Evolutionary conservation across 2,797 vertebrate species (phyloP).

Genomic region (Rhabdomys pumilio): DNA sequence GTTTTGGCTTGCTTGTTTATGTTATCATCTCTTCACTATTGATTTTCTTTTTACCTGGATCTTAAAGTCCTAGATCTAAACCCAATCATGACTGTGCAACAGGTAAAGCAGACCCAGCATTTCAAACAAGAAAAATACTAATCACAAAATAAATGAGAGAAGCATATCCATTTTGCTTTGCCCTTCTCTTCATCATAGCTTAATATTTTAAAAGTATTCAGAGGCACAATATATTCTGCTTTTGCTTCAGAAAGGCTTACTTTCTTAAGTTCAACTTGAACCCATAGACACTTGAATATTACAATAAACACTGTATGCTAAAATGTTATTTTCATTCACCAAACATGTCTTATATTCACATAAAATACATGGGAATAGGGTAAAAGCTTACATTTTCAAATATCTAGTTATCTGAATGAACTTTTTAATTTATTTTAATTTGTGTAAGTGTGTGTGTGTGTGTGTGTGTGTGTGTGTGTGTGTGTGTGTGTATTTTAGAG

Average conservation of each 20-base stretch:
- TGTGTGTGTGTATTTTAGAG: not conserved
- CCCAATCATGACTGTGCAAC: not conserved
- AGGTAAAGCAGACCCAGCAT: not conserved
- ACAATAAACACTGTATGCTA: not conserved
- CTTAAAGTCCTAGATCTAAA: slow-evolving; percentile 4
- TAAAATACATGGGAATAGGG: not conserved
- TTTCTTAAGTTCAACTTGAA: not conserved
- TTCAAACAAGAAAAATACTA: not conserved
- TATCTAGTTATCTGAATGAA: not conserved
- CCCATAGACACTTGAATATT: not conserved
- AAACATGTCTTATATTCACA: not conserved
- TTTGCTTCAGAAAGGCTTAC: not conserved
- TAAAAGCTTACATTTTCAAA: not conserved
- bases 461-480: too few species aligned
- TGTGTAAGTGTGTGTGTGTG: too few species aligned
- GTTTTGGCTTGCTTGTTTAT: not conserved
- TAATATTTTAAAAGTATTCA: slow-evolving; percentile 5
- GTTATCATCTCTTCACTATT: not conserved
- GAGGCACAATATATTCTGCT: not conserved
- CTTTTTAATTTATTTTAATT: not conserved
- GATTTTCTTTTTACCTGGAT: not conserved
- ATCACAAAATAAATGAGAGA: not conserved
- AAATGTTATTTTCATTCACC: slow-evolving; percentile 33
- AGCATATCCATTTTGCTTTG: not conserved
- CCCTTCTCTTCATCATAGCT: not conserved